Base-by-base conservation (phyloP, 2,113 vertebrate genomes). In the Amphiprion ocellaris region DNA sequence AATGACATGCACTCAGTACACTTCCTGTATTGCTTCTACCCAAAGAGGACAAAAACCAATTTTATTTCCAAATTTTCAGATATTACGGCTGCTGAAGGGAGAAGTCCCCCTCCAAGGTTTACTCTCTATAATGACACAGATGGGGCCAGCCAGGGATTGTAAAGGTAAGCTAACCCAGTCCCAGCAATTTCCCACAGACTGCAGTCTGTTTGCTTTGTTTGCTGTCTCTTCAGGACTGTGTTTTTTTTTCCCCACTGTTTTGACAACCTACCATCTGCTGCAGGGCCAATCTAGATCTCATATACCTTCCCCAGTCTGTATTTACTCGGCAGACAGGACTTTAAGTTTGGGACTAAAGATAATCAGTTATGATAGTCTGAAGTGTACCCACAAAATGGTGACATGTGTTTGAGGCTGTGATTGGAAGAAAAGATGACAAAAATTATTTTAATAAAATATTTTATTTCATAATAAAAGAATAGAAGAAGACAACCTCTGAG, bases 221-320 rank as follows among this genome's bases (percentile, higher is more conserved):
- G 81, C 69, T 0, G 66, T 80, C 81, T 90, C 79, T 53, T 82
- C 85, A 67, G 83, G 76, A 80, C 41, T 68, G 19, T 58, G 49
- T 53, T 41, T 84, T 83, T 74, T 74, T 78, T 17, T 4, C 47
- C 49, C 55, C 24, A 41, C 55, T 56, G 68, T 84, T 82, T 79
- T 90, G 90, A 93, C 89, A 91, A 78, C 73, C 63, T 8, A 84
- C 91, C 91, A 94, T 94, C 93, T 93, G 92, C 90, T 90, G 86
- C 85, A 44, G 64, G 92, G 86, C 72, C 79, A 74, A 77, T 81
- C 78, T 73, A 52, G 65, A 81, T 77, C 85, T 87, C 76, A 69
- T 73, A 88, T 85, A 84, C 79, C 80, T 77, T 84, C 58, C 59
- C 16, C 60, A 15, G 69, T 82, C 75, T 76, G 65, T 81, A 72